phyloP scores from a whole-genome alignment of 2,888 invertebrate genomes.

The Unio pictorum region DNA sequence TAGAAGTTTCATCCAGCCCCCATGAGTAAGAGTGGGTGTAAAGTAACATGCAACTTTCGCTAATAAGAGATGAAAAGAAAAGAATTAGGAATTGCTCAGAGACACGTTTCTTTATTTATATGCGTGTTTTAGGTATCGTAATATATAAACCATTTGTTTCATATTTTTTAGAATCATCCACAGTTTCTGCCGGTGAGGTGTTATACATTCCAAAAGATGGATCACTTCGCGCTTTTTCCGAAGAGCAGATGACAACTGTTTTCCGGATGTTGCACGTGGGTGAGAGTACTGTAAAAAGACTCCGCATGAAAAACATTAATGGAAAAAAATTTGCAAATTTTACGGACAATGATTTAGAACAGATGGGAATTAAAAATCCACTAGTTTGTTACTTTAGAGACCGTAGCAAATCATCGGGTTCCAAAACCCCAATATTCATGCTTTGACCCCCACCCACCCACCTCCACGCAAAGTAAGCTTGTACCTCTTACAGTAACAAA shows the following conservation, averaged over 20 bases:
- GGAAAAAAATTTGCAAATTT: conserved; percentile 62
- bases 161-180: neutral
- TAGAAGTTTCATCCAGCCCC: no score
- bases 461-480: no score
- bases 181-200: conserved; percentile 23
- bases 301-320: conserved; percentile 53
- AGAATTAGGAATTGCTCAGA: no score
- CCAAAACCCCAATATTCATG: conserved; percentile 23
- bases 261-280: conserved; percentile 51
- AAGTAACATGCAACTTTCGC: no score
- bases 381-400: conserved; percentile 49
- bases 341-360: conserved; percentile 56
- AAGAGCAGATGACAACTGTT: conserved; percentile 57
- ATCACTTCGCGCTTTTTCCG: conserved; percentile 52
- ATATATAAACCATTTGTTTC: no score
- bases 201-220: conserved; percentile 56
- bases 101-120: no score
- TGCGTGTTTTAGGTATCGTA: no score
- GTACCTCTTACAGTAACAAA: no score
- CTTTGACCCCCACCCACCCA: conserved; percentile 6
- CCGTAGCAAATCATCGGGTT: conserved; percentile 18
- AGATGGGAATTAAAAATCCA: conserved; percentile 52
- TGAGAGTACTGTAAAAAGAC: conserved; percentile 40
- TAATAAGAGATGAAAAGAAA: no score
- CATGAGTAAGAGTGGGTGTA: no score